Evolutionary conservation across 2,113 vertebrate genomes (phyloP).

Genomic region (Equus quagga): DNA sequence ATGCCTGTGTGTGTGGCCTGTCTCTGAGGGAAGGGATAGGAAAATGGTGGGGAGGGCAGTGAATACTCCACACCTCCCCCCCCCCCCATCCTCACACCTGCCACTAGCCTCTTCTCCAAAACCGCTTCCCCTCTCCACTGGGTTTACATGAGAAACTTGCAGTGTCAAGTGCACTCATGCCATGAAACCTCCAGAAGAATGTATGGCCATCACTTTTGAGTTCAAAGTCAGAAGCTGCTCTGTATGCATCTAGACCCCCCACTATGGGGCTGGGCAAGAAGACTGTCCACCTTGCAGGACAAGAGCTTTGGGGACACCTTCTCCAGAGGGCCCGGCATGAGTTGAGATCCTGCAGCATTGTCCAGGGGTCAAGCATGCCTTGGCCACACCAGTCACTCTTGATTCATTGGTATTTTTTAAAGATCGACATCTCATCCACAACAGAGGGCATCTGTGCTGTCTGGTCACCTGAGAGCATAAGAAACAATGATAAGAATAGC

Average conservation of each 20-base stretch:
- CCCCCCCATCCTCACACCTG: background rate
- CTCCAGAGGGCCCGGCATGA: rapidly evolving
- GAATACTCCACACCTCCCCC: too few species aligned
- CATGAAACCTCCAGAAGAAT: background rate
- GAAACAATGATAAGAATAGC: background rate
- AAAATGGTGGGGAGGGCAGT: background rate
- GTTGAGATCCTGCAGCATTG: background rate
- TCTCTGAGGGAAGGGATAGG: rapidly evolving
- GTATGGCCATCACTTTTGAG: background rate
- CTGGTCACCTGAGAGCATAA: background rate
- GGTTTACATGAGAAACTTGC: background rate
- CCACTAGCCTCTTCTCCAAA: background rate
- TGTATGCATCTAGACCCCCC: background rate
- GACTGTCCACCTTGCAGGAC: background rate
- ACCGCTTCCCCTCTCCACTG: background rate
- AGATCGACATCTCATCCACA: background rate
- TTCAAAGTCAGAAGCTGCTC: background rate
- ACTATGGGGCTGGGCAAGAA: rapidly evolving
- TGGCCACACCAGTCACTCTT: background rate
- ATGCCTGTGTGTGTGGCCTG: rapidly evolving
- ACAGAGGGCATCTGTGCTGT: background rate
- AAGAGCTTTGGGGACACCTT: background rate
- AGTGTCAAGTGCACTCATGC: background rate
- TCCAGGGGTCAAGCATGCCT: background rate
- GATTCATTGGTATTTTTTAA: background rate